phyloP scores from a whole-genome alignment of 2,888 invertebrate species.

The Strigamia transsilvanica region DNA sequence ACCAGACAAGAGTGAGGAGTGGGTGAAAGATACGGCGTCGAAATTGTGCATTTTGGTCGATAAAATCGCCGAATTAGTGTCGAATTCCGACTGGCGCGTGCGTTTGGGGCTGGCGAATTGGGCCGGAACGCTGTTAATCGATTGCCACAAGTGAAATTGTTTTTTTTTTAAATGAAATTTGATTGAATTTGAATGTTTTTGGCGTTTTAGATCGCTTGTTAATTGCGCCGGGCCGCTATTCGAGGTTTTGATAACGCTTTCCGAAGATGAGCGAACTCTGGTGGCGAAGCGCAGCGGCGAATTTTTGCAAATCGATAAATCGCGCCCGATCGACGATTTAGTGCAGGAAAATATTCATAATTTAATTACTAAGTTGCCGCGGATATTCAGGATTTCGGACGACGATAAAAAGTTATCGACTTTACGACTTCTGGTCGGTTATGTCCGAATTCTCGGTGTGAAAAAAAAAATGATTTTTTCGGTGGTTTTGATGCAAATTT shows the following conservation, averaged over 20 bases:
- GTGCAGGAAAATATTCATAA: neutral
- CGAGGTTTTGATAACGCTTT: slow-evolving; percentile 4
- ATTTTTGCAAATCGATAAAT: neutral
- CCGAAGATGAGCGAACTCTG: neutral
- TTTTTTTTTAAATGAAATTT: neutral
- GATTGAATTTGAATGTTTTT: neutral
- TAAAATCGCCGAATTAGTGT: neutral
- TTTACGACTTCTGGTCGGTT: neutral
- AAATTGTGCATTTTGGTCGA: neutral
- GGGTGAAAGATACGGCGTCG: neutral
- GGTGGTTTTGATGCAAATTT: neutral
- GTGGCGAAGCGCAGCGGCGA: neutral
- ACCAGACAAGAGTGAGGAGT: neutral
- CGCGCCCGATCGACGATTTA: neutral
- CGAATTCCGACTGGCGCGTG: neutral
- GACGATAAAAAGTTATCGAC: neutral
- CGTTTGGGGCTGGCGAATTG: neutral
- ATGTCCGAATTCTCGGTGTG: neutral
- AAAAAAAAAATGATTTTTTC: neutral
- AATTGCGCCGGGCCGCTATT: neutral
- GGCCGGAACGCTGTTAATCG: neutral
- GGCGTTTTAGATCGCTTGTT: slow-evolving; percentile 1
- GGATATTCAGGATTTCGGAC: neutral
- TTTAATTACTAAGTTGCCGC: neutral
- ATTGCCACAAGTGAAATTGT: neutral